Evolutionary conservation across 2,797 vertebrate genomes (phyloP).

Genomic region (Netta rufina): DNA sequence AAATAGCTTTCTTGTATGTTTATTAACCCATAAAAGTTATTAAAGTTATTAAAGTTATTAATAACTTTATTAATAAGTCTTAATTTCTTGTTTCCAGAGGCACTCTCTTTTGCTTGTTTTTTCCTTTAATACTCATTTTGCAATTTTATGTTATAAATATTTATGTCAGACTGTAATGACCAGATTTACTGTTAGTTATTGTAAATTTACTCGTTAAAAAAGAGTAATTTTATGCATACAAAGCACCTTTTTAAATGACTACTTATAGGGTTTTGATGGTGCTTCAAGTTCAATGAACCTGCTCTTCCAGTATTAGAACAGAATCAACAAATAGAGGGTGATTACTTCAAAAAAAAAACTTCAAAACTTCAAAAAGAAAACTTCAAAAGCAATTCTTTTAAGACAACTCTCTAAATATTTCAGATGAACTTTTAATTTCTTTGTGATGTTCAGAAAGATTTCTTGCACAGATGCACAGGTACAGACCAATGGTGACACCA

Average conservation of each 20-base stretch:
- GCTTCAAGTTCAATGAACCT: neutral
- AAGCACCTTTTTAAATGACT: neutral
- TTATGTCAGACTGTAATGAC: neutral
- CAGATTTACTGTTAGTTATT: neutral
- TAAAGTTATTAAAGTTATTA: too few relatives aligned
- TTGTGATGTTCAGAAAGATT: neutral
- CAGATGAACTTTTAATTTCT: neutral
- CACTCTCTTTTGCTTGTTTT: neutral
- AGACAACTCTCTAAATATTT: neutral
- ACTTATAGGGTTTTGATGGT: neutral
- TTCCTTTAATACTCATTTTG: neutral
- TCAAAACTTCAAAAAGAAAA: neutral
- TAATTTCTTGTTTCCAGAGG: neutral
- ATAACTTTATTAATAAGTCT: too few relatives aligned
- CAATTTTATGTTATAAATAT: neutral
- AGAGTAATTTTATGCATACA: neutral
- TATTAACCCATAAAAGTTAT: too few relatives aligned
- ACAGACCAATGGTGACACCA: slow-evolving; percentile 69
- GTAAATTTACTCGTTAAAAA: neutral
- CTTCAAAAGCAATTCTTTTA: neutral
- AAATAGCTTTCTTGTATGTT: neutral
- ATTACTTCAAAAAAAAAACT: neutral
- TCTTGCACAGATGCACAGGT: neutral
- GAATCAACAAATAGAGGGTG: neutral
- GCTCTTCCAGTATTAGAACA: neutral